Percentiles rank a stretch among this genome's conserved stretches.
These are phyloP conservation scores for Mystacornis crossleyi DNA, from an alignment of 2,113 vertebrate species.

Conservation along the genomic window DNA sequence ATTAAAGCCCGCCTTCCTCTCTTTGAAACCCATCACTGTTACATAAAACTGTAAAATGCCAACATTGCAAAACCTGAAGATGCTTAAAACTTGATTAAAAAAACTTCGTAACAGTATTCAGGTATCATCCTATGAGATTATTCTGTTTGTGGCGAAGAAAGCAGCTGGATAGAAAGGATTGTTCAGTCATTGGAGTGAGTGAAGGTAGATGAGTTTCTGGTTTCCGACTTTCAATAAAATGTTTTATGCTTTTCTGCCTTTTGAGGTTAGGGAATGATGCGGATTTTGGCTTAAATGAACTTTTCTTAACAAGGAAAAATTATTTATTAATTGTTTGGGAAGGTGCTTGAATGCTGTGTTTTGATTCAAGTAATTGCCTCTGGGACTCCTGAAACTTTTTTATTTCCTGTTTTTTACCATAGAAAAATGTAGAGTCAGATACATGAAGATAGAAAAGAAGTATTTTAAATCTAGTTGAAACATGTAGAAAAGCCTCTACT, in stretches of 20 bases:
- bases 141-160: background rate
- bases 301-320: background rate
- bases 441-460: background rate
- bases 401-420: background rate
- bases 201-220: background rate
- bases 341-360: background rate
- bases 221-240: background rate
- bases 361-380: background rate
- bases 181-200: background rate
- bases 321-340: constrained; percentile 22
- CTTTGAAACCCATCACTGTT: background rate
- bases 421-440: background rate
- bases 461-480: background rate
- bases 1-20: background rate
- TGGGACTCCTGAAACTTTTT: background rate
- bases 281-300: constrained; percentile 9
- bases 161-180: background rate
- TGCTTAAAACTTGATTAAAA: background rate
- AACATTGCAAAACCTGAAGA: background rate
- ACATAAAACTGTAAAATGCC: background rate
- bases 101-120: background rate
- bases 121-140: background rate
- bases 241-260: background rate
- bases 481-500: background rate
- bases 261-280: background rate